Conservation (phyloP, 2,797 vertebrate genomes). For the Simalia tracyae region DNA sequence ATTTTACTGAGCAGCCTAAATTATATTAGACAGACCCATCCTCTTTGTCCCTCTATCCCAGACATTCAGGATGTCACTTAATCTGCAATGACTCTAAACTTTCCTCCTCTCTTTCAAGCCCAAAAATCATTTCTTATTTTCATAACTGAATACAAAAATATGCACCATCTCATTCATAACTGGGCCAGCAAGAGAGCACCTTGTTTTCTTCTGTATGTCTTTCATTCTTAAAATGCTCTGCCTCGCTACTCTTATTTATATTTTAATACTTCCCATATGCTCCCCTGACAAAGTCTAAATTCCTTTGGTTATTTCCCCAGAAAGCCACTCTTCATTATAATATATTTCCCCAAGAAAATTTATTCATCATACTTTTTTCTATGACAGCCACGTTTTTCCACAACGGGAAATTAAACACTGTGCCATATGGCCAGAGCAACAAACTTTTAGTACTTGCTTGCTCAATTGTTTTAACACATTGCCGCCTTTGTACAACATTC, state of each 20-base stretch:
- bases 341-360: conserved; percentile 81
- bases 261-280: conserved; percentile 80
- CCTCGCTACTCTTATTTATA: conserved; percentile 67
- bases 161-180: conserved; percentile 46
- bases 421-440: conserved; percentile 80
- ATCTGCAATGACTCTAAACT: conserved; percentile 75
- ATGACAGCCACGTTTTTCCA: conserved; percentile 79
- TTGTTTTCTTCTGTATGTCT: conserved; percentile 50
- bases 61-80: conserved; percentile 70
- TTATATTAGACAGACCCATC: neutral
- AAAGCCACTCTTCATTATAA: conserved; percentile 82
- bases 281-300: conserved; percentile 71
- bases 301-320: conserved; percentile 72
- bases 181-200: neutral
- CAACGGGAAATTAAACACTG: conserved; percentile 81
- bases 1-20: neutral
- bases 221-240: conserved; percentile 71
- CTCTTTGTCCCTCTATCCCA: conserved; percentile 52
- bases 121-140: conserved; percentile 78
- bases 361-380: conserved; percentile 77
- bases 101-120: conserved; percentile 75
- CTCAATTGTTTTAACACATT: conserved; percentile 84
- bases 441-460: conserved; percentile 78
- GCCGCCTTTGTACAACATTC: conserved; percentile 76
- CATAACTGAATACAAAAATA: conserved; percentile 75